Percentiles rank a stretch among this genome's conserved stretches.
Evolutionary conservation across 2,888 invertebrate genomes (phyloP).

Genomic region (Syrista parreyssii): DNA sequence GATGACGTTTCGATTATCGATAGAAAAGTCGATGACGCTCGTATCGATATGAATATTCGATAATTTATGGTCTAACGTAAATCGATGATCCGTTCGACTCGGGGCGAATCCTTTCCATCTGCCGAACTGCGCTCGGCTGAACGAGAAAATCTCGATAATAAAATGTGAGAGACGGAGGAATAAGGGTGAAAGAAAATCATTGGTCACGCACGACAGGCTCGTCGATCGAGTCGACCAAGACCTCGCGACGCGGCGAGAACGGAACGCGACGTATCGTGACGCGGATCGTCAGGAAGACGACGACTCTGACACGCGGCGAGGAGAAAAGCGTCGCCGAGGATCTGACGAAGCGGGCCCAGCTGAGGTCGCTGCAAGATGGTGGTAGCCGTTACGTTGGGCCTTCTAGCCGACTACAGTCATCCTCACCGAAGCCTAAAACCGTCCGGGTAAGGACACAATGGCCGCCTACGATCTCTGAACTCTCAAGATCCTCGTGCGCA

Average conservation of each 20-base stretch:
- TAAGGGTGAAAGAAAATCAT: not conserved
- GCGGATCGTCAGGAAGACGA: constrained; percentile 88
- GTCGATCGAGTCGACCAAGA: constrained; percentile 85
- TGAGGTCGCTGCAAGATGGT: constrained; percentile 71
- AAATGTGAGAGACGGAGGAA: not conserved
- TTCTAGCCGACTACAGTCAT: constrained; percentile 67
- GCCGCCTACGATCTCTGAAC: not conserved
- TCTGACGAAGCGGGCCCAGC: constrained; percentile 71
- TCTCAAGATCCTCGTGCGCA: not conserved
- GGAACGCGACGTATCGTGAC: constrained; percentile 87
- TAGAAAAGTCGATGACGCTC: not conserved
- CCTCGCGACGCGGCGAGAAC: constrained; percentile 81
- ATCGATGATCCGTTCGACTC: not conserved
- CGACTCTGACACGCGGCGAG: constrained; percentile 87
- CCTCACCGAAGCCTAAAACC: constrained; percentile 75
- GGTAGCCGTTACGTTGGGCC: not conserved
- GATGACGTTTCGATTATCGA: not conserved
- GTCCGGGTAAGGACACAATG: constrained; percentile 75
- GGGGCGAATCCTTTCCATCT: not conserved
- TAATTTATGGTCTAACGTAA: no score
- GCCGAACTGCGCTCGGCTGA: not conserved
- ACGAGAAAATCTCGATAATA: not conserved
- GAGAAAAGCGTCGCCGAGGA: constrained; percentile 81
- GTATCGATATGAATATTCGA: not conserved
- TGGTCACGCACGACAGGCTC: constrained; percentile 63